Conservation (phyloP, 2,888 invertebrate species). For the Laspeyria flexula region DNA sequence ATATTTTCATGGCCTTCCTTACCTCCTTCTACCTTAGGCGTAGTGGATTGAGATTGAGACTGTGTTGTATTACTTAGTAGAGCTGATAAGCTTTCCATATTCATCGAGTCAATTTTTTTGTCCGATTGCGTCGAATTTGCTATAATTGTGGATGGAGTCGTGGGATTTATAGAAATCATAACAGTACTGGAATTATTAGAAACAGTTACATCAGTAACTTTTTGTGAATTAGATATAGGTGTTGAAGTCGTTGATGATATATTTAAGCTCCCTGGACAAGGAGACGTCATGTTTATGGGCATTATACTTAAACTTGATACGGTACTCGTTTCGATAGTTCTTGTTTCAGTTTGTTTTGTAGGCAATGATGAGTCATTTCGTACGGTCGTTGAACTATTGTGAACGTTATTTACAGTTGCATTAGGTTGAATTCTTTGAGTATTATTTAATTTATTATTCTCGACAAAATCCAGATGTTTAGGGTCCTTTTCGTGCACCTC, state of each 20-base stretch:
- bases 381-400: not conserved
- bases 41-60: too few relatives aligned
- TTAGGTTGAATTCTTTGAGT: not conserved
- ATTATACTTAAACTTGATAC: not conserved
- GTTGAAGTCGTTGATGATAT: not conserved
- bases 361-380: not conserved
- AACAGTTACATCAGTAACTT: not conserved
- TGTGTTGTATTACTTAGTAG: too few relatives aligned
- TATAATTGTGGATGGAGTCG: too few relatives aligned
- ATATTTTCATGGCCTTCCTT: not conserved
- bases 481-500: slow-evolving; percentile 27
- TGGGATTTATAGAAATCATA: too few relatives aligned
- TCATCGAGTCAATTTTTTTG: too few relatives aligned
- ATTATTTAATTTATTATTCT: not conserved
- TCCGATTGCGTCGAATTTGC: too few relatives aligned
- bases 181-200: not conserved
- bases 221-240: not conserved
- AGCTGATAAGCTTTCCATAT: too few relatives aligned
- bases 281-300: not conserved
- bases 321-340: too few relatives aligned
- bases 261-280: not conserved
- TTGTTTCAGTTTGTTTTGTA: not conserved
- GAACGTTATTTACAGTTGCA: not conserved
- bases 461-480: not conserved
- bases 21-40: too few relatives aligned